Evolutionary conservation across 2,797 vertebrate genomes (phyloP).

Genomic region (Morelia viridis): DNA sequence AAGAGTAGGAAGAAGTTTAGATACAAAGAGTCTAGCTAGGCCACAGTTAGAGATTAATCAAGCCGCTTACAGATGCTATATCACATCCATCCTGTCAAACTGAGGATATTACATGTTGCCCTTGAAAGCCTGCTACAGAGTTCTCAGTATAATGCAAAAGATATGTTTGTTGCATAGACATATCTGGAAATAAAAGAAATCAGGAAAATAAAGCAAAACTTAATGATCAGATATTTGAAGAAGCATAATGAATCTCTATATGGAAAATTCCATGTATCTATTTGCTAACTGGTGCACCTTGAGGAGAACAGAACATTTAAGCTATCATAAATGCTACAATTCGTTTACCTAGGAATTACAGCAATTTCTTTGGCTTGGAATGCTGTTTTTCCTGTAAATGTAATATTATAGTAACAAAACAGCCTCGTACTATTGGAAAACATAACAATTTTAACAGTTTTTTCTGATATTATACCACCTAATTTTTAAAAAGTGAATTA

Average conservation of each 20-base stretch:
- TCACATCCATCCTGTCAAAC: conserved; percentile 16
- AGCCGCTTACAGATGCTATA: conserved; percentile 7
- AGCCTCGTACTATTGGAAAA: neutral
- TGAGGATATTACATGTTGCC: neutral
- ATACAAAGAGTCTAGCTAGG: neutral
- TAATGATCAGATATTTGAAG: conserved; percentile 31
- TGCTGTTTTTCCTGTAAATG: neutral
- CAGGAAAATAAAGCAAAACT: neutral
- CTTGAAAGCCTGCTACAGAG: conserved; percentile 30
- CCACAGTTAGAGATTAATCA: neutral
- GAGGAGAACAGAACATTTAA: neutral
- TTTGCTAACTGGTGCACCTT: conserved; percentile 6
- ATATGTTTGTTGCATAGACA: conserved; percentile 21
- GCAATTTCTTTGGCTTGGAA: neutral
- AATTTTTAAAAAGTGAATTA: neutral
- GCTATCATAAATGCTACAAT: neutral
- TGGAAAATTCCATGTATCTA: conserved; percentile 11
- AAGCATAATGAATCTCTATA: conserved; percentile 8
- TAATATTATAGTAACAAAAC: neutral
- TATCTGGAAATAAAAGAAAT: conserved; percentile 35
- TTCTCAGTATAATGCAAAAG: conserved; percentile 21
- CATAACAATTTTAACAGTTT: neutral
- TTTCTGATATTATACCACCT: neutral
- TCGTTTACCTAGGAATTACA: neutral
- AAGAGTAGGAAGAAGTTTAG: neutral